Base-by-base conservation (phyloP, 2,797 vertebrate genomes). In the Tinamus major region DNA sequence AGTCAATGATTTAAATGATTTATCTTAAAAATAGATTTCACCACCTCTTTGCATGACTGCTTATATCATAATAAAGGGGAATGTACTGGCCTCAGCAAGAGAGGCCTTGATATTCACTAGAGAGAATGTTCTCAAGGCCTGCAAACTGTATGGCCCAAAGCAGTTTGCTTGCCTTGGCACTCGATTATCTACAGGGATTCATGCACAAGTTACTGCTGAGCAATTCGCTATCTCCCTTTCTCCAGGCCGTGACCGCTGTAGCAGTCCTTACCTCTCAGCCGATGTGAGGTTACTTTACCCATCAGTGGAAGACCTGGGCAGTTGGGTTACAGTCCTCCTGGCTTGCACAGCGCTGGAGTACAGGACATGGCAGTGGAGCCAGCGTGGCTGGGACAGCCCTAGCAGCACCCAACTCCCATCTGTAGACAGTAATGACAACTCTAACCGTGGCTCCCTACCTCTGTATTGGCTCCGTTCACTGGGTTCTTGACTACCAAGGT, bases 281-380 rank as follows among this genome's bases (percentile, higher is more conserved):
- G 3, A 23, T 17, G 2, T 0, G 0, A 72, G 55, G 26, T 27
- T 59, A 0, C 37, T 39, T 23, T 48, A 69, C 2, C 20, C 9
- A 31, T 80, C 49, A 7, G 68, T 68, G 58, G 41, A 75, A 61
- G 44, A 68, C 49, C 27, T 37, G 63, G 19, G 41, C 29, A 1
- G 5, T 18, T 63, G 63, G 14, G 23, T 62, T 20, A 29, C 41
- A 63, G 63, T 17, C 14, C 2, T n/a, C 33, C 55, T 77, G 59
- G 23, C 61, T 68, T 69, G 41, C 67, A 84, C 13, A 39, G 46
- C 6, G 2, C 1, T 12, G 8, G 24, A 2, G 0, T 20, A 1
- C 1, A 71, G 55, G 26, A 23, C 37, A 59, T 23, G 31, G 49
- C 51, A 61, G n/a, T 12, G 55, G 10, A 48, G 29, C 0, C 0